phyloP scores from a whole-genome alignment of 1,140 invertebrate species.

The Drosophila oshimai region DNA sequence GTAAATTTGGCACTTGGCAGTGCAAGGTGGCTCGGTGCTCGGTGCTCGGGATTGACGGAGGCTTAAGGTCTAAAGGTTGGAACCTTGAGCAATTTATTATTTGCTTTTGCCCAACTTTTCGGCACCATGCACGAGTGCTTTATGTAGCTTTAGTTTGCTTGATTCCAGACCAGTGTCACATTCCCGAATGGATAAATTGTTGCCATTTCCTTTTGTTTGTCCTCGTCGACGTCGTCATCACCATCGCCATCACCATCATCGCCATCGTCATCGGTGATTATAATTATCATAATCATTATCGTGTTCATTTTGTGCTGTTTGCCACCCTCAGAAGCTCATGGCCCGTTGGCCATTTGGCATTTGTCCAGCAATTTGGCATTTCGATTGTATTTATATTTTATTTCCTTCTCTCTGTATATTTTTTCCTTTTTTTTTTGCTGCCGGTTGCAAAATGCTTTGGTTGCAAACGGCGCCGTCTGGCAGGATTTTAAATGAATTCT shows the following conservation, averaged over 20 bases:
- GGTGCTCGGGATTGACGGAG: neutral
- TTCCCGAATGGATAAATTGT: slow-evolving; percentile 66
- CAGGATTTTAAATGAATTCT: slow-evolving; percentile 35
- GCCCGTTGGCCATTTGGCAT: slow-evolving; percentile 67
- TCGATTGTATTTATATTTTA: slow-evolving; percentile 51
- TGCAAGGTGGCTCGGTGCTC: slow-evolving; percentile 19
- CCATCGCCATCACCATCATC: slow-evolving; percentile 34
- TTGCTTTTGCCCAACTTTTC: slow-evolving; percentile 54
- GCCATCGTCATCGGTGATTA: slow-evolving; percentile 36
- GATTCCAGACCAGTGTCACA: slow-evolving; percentile 35
- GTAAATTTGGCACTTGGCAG: slow-evolving; percentile 28
- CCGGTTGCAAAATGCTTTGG: slow-evolving; percentile 5
- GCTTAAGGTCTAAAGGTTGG: slow-evolving; percentile 13
- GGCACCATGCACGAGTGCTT: slow-evolving; percentile 38
- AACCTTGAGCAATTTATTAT: slow-evolving; percentile 54
- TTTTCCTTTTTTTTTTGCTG: neutral
- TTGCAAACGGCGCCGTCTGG: slow-evolving; percentile 13
- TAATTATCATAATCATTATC: slow-evolving; percentile 59
- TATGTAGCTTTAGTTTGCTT: slow-evolving; percentile 59
- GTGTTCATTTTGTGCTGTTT: slow-evolving; percentile 57
- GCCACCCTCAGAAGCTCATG: slow-evolving; percentile 7
- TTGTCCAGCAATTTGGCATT: slow-evolving; percentile 76
- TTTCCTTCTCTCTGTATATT: neutral
- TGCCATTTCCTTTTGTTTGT: slow-evolving; percentile 73
- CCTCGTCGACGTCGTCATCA: slow-evolving; percentile 40